These are phyloP conservation scores for Rhynchomys soricoides DNA, from an alignment of 2,113 vertebrate species.

Conservation along the genomic window DNA sequence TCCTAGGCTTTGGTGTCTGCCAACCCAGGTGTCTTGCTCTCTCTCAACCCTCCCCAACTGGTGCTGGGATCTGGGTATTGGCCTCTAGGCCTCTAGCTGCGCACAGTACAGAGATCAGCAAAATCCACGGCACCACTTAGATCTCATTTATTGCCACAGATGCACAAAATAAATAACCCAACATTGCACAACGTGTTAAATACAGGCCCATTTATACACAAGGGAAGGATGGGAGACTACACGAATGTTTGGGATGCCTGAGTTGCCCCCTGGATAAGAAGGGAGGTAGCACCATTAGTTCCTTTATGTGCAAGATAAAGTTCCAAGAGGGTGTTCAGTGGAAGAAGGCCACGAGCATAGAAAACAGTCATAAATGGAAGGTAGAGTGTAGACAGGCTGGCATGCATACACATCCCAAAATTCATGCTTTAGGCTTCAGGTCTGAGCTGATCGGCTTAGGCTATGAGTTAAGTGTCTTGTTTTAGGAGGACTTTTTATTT, in stretches of 20 bases:
- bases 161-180: constrained; percentile 83
- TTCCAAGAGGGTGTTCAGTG: not conserved
- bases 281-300: constrained; percentile 59
- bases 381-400: not conserved
- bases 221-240: not conserved
- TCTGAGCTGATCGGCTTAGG: too few species aligned
- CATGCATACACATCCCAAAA: not conserved
- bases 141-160: constrained; percentile 80
- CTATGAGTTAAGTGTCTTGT: not conserved
- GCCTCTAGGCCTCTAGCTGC: not conserved
- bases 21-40: not conserved
- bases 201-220: constrained; percentile 74
- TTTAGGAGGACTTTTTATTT: not conserved
- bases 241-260: not conserved
- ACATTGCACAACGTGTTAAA: constrained; percentile 76
- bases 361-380: not conserved
- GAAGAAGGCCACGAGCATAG: not conserved
- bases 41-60: not conserved
- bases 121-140: constrained; percentile 61
- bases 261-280: not conserved
- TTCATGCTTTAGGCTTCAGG: not conserved
- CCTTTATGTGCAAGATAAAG: not conserved
- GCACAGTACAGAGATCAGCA: constrained; percentile 56
- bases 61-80: not conserved
- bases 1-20: not conserved